Conservation (phyloP, 1,140 invertebrate genomes). For the Conus betulinus region DNA sequence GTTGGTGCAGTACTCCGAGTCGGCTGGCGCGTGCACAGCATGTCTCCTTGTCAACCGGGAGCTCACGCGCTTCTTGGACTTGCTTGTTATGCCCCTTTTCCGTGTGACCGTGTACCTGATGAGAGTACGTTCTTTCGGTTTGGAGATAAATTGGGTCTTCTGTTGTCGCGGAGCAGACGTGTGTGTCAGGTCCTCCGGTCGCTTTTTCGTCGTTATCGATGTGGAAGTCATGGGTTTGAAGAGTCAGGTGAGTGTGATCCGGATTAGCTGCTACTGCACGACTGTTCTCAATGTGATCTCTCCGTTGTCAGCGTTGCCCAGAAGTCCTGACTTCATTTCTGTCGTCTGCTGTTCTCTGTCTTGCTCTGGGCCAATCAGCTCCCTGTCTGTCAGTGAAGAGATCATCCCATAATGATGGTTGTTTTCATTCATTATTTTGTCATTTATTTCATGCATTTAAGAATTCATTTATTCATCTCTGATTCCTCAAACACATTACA, state of each 20-base stretch:
- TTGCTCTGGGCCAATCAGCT: neutral
- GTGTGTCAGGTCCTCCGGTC: neutral
- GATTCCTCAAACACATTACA: too few species aligned
- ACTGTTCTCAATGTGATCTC: neutral
- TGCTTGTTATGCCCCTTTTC: neutral
- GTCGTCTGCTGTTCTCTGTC: neutral
- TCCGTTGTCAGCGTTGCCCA: neutral
- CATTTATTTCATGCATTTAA: too few species aligned
- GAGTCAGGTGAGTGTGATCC: neutral
- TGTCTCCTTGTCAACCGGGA: neutral
- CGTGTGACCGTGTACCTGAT: neutral
- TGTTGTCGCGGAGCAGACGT: neutral
- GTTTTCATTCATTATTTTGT: too few species aligned
- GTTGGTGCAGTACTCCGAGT: slow-evolving; percentile 19
- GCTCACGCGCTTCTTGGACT: neutral
- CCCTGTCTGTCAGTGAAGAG: neutral
- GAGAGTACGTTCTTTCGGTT: neutral
- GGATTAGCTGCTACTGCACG: neutral
- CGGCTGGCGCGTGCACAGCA: neutral
- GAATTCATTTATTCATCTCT: too few species aligned
- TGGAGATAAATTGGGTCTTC: neutral
- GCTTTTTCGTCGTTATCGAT: neutral
- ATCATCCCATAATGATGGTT: too few species aligned
- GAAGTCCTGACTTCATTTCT: neutral
- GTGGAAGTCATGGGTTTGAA: neutral